Evolutionary conservation across 2,113 vertebrate species (phyloP).

Genomic region (Anguilla rostrata): DNA sequence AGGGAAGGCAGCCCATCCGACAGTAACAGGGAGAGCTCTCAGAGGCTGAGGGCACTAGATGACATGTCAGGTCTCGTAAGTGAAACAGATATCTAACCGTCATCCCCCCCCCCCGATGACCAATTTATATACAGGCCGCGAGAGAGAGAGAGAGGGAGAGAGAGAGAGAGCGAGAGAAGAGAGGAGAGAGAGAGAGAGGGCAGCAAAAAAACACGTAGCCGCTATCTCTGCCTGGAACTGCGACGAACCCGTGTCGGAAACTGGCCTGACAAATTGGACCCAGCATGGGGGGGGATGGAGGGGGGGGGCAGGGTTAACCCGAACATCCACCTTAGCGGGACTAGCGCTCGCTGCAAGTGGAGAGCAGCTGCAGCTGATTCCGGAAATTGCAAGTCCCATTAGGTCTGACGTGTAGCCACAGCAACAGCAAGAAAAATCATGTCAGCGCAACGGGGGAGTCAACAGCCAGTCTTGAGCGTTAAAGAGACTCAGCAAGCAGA

Average conservation of each 20-base stretch:
- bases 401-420: too few relatives aligned
- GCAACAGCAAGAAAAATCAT: too few relatives aligned
- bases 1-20: not conserved
- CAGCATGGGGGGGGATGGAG: not conserved
- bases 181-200: too few relatives aligned
- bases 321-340: not conserved
- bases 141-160: not conserved
- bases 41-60: not conserved
- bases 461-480: too few relatives aligned
- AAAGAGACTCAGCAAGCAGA: too few relatives aligned
- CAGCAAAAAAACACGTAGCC: not conserved
- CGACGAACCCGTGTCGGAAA: constrained; percentile 24
- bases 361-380: not conserved
- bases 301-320: not conserved
- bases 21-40: not conserved
- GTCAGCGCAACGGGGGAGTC: too few relatives aligned
- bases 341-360: not conserved
- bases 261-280: constrained; percentile 42
- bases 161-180: too few relatives aligned
- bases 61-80: constrained; percentile 1
- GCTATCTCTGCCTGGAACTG: constrained; percentile 5
- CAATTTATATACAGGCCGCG: constrained; percentile 19
- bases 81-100: constrained; percentile 17
- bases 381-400: too few relatives aligned
- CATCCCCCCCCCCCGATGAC: constrained; percentile 13